These are phyloP conservation scores for Rhinella marina DNA, from an alignment of 2,797 vertebrate genomes.

Conservation along the genomic window DNA sequence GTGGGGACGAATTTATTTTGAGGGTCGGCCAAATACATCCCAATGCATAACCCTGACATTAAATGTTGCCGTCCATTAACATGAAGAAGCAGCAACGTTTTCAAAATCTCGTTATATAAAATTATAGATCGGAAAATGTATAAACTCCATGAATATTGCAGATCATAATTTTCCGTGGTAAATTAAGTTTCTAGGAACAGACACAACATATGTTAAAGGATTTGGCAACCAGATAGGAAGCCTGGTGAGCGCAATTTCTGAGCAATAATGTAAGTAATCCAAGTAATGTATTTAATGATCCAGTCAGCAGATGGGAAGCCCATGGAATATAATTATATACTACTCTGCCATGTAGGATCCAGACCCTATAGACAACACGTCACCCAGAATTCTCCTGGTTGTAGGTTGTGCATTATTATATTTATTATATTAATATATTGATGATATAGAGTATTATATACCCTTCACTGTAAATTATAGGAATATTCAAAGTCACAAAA, in stretches of 20 bases:
- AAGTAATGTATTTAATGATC: constrained; percentile 8
- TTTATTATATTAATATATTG: background rate
- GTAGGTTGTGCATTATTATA: background rate
- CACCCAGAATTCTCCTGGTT: background rate
- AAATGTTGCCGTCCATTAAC: background rate
- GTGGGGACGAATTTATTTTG: too few relatives aligned
- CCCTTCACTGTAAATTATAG: too few relatives aligned
- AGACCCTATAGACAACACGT: background rate
- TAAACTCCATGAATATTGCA: background rate
- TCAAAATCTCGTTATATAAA: background rate
- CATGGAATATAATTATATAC: background rate
- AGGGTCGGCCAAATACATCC: background rate
- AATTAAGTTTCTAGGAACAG: background rate
- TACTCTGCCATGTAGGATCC: background rate
- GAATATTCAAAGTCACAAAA: background rate
- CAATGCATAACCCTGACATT: background rate
- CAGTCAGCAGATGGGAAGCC: constrained; percentile 20
- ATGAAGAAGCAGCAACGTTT: background rate
- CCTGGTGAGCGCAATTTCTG: background rate
- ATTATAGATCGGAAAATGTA: background rate
- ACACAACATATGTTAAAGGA: constrained; percentile 8
- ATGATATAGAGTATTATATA: background rate
- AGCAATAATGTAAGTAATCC: background rate
- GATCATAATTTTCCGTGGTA: background rate
- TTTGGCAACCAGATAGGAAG: constrained; percentile 15